Evolutionary conservation across 2,888 invertebrate species (phyloP).

Genomic region (Melieria crassipennis): DNA sequence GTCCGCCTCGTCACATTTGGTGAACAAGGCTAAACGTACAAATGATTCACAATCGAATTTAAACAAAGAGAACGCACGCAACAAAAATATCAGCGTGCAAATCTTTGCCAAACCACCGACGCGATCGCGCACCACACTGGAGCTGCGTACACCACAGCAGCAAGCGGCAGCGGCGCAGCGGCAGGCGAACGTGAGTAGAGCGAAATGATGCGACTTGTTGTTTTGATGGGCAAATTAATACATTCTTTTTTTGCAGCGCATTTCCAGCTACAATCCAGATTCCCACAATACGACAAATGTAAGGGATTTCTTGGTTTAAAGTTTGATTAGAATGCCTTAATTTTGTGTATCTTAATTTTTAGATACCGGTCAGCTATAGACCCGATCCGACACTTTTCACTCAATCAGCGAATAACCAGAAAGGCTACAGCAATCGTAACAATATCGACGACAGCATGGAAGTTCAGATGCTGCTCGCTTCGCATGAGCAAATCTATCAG

Average conservation of each 20-base stretch:
- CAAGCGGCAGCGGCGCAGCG: slow-evolving; percentile 47
- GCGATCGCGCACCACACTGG: slow-evolving; percentile 64
- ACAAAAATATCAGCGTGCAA: slow-evolving; percentile 63
- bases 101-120: slow-evolving; percentile 64
- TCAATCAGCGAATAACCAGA: slow-evolving; percentile 44
- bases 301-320: slow-evolving; percentile 35
- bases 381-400: slow-evolving; percentile 52
- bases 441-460: slow-evolving; percentile 60
- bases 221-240: not conserved
- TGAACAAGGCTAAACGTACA: slow-evolving; percentile 55
- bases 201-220: not conserved
- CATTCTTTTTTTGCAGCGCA: slow-evolving; percentile 47
- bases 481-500: slow-evolving; percentile 64
- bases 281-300: slow-evolving; percentile 49
- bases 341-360: slow-evolving; percentile 14
- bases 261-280: slow-evolving; percentile 51
- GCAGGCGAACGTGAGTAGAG: slow-evolving; percentile 49
- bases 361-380: slow-evolving; percentile 57
- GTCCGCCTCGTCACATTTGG: slow-evolving; percentile 57
- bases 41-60: slow-evolving; percentile 53
- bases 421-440: slow-evolving; percentile 52
- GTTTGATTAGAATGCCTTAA: not conserved
- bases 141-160: slow-evolving; percentile 57
- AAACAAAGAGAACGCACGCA: slow-evolving; percentile 62
- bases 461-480: slow-evolving; percentile 60